Base-by-base conservation (phyloP, 92 coral and sea anemone species). In the Parazoanthus swiftii region DNA sequence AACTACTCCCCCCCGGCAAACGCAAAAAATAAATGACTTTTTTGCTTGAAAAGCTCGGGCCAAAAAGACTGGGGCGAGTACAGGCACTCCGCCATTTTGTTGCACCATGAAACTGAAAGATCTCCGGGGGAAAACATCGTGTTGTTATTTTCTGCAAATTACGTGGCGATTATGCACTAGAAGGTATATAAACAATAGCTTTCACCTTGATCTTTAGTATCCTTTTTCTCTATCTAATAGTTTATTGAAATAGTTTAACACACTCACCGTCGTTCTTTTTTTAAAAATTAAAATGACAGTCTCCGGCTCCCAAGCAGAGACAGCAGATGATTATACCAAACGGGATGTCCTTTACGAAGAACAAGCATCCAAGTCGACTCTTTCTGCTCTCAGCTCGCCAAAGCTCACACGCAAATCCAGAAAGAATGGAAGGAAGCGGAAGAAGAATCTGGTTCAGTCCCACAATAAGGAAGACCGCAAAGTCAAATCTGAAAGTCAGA, bases 141-240 rank as follows among this genome's bases (percentile, higher is more conserved):
- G 6, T 46, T 50, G 82, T 48, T 80, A 80, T 80, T 80, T 80
- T 80, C 43, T 18, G 85, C 39, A 26, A 80, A 35, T 80, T 80
- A 58, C 85, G 43, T 54, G 23, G 10, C 42, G 5, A 15, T 33
- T 13, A 10, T 56, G 3, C 37, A 13, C 68, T 63, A 0, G 15
- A 80, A 58, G 85, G 43, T 84, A 84, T 84, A 83, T 71, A 73
- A 84, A 71, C 77, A 48, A 39, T 71, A 1, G 7, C 54, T 9
- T 76, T 51, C 5, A 48, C 29, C 0, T n/a, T 71, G 46, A 38
- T 15, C 58, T 83, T 70, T 70, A 68, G 77, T 70, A 23, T 4
- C 1, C 56, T 70, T 8, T 20, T 48, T 72, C 44, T 44, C n/a
- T 46, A 18, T 5, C 26, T 29, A 8, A 33, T 33, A 35, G 9